phyloP scores from a whole-genome alignment of 2,888 invertebrate species.

The Furcula furcula region DNA sequence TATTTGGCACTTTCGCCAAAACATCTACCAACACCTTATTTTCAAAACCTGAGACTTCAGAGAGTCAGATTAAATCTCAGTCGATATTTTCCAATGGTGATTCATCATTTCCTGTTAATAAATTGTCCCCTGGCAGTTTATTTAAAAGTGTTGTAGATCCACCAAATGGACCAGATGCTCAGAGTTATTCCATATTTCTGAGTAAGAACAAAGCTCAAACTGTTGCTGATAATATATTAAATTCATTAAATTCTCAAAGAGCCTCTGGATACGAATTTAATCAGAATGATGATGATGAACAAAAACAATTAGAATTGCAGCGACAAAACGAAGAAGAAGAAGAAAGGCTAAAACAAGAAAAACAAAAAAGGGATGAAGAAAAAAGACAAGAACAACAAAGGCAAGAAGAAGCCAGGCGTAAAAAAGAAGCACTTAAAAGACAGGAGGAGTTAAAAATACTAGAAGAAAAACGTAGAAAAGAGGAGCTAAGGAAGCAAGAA shows the following conservation, averaged over 20 bases:
- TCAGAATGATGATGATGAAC: slow-evolving; percentile 39
- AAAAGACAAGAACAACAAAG: slow-evolving; percentile 32
- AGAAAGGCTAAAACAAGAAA: slow-evolving; percentile 36
- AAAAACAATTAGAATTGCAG: slow-evolving; percentile 23
- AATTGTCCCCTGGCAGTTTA: slow-evolving; percentile 57
- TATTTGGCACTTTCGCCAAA: slow-evolving; percentile 53
- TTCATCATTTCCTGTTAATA: slow-evolving; percentile 27
- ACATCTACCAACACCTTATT: slow-evolving; percentile 33
- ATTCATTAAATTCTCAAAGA: slow-evolving; percentile 40
- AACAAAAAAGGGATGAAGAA: slow-evolving; percentile 30
- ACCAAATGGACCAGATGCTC: slow-evolving; percentile 39
- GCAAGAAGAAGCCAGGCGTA: slow-evolving; percentile 32
- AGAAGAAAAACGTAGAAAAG: slow-evolving; percentile 51
- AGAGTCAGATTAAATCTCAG: slow-evolving; percentile 18
- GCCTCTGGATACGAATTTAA: slow-evolving; percentile 57
- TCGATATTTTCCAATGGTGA: slow-evolving; percentile 47
- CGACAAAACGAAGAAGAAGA: slow-evolving; percentile 41
- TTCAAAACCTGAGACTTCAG: slow-evolving; percentile 25
- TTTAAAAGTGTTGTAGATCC: slow-evolving; percentile 58
- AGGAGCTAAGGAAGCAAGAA: slow-evolving; percentile 53
- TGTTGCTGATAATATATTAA: slow-evolving; percentile 60
- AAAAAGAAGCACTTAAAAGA: slow-evolving; percentile 29
- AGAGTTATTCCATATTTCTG: slow-evolving; percentile 57
- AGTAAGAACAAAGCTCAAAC: slow-evolving; percentile 62
- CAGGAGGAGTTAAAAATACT: slow-evolving; percentile 32